Evolutionary conservation across 2,888 invertebrate genomes (phyloP).

Genomic region (Caenorhabditis sinica): DNA sequence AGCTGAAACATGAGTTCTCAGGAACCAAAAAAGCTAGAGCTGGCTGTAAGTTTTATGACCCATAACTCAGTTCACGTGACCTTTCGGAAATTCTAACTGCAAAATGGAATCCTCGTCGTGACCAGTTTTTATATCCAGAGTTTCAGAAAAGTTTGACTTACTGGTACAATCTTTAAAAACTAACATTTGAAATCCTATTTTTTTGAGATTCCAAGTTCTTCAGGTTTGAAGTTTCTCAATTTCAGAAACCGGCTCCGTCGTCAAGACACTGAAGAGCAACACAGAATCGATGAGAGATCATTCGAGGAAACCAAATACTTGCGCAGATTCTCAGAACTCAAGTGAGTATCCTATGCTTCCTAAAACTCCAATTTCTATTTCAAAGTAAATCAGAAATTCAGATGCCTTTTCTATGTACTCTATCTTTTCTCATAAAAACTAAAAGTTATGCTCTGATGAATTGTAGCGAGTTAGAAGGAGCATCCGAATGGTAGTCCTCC

Average conservation of each 20-base stretch:
- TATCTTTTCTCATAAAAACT: background rate
- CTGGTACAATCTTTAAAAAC: too few species aligned
- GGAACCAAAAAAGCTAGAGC: too few species aligned
- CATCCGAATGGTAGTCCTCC: conserved; percentile 33
- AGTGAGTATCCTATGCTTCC: conserved; percentile 58
- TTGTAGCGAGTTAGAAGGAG: conserved; percentile 65
- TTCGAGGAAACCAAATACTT: conserved; percentile 76
- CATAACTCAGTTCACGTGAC: too few species aligned
- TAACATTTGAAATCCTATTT: too few species aligned
- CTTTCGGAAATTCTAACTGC: too few species aligned
- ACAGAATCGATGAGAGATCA: conserved; percentile 68
- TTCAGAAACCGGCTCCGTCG: conserved; percentile 72
- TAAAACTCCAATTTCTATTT: background rate
- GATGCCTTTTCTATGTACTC: background rate
- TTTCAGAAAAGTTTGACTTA: too few species aligned
- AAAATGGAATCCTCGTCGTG: too few species aligned
- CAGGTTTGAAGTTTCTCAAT: too few species aligned
- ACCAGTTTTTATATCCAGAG: too few species aligned
- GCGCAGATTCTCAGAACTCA: conserved; percentile 73
- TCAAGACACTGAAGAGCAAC: conserved; percentile 67
- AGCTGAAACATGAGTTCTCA: too few species aligned
- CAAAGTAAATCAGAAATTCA: background rate
- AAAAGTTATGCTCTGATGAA: background rate
- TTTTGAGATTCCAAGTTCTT: too few species aligned
- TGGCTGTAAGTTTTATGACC: too few species aligned